phyloP scores from a whole-genome alignment of 2,888 invertebrate genomes.

The Spodoptera littoralis region DNA sequence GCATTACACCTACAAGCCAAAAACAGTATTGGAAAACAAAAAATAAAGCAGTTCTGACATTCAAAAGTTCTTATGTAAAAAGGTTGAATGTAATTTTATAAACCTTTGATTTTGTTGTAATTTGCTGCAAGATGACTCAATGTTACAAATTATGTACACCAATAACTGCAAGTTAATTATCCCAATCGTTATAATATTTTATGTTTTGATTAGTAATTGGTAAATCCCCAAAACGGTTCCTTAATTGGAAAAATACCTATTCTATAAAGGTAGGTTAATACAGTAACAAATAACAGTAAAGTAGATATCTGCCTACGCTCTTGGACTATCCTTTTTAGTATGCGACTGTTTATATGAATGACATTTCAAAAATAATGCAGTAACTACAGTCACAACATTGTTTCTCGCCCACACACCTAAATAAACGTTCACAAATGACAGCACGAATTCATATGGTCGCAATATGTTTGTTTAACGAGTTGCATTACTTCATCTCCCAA shows the following conservation, averaged over 20 bases:
- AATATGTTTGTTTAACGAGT: conserved; percentile 48
- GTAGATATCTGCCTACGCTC: background rate
- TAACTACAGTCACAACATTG: conserved; percentile 11
- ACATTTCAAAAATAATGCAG: conserved; percentile 13
- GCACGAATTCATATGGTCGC: conserved; percentile 36
- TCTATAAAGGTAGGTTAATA: too few species aligned
- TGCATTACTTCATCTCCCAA: conserved; percentile 28
- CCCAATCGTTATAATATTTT: background rate
- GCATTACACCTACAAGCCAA: conserved; percentile 27
- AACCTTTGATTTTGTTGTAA: conserved; percentile 19
- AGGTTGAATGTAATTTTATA: conserved; percentile 25
- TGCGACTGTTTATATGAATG: conserved; percentile 1
- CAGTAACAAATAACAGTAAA: background rate
- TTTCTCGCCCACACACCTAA: conserved; percentile 32
- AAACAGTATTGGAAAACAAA: conserved; percentile 27
- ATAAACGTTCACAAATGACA: conserved; percentile 43
- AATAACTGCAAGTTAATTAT: conserved; percentile 7
- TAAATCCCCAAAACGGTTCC: background rate
- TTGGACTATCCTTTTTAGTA: background rate
- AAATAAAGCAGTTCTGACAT: conserved; percentile 33
- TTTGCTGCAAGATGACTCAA: conserved; percentile 1
- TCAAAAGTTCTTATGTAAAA: conserved; percentile 33
- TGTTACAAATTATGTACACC: background rate
- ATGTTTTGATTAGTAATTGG: background rate
- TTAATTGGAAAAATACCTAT: conserved; percentile 1